Percentiles rank a stretch among this genome's conserved stretches.
Evolutionary conservation across 2,113 vertebrate species (phyloP).

Genomic region (Mystacornis crossleyi): DNA sequence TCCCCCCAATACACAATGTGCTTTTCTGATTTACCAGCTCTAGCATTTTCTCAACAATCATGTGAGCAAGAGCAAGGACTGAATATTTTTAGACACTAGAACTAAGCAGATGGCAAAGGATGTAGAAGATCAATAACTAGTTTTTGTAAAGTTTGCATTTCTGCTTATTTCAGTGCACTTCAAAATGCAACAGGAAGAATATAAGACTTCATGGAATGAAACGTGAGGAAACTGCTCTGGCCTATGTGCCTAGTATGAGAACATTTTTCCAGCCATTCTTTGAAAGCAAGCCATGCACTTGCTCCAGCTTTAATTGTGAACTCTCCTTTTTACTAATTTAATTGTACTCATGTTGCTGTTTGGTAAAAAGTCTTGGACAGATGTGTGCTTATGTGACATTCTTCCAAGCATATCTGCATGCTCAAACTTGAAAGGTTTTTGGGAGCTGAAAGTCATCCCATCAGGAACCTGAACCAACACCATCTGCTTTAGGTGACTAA

Average conservation of each 20-base stretch:
- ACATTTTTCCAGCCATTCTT: background rate
- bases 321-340: slow-evolving; percentile 51
- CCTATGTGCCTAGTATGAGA: background rate
- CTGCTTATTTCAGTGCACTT: slow-evolving; percentile 5
- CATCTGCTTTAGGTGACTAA: slow-evolving; percentile 56
- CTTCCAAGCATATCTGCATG: slow-evolving; percentile 50
- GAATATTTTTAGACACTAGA: slow-evolving; percentile 45
- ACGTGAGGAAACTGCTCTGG: background rate
- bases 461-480: slow-evolving; percentile 45
- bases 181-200: slow-evolving; percentile 1
- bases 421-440: slow-evolving; percentile 58
- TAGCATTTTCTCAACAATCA: slow-evolving; percentile 66
- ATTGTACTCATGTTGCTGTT: slow-evolving; percentile 44
- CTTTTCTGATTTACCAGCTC: slow-evolving; percentile 67
- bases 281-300: slow-evolving; percentile 40
- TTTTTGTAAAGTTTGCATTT: slow-evolving; percentile 48
- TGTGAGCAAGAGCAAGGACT: slow-evolving; percentile 49
- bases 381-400: slow-evolving; percentile 59
- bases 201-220: background rate
- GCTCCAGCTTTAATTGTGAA: slow-evolving; percentile 27
- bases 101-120: slow-evolving; percentile 20
- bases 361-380: slow-evolving; percentile 61
- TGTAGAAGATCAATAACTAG: slow-evolving; percentile 43
- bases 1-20: slow-evolving; percentile 62
- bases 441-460: slow-evolving; percentile 51